Base-by-base conservation (phyloP, 2,113 vertebrate species). In the Otolemur garnettii region DNA sequence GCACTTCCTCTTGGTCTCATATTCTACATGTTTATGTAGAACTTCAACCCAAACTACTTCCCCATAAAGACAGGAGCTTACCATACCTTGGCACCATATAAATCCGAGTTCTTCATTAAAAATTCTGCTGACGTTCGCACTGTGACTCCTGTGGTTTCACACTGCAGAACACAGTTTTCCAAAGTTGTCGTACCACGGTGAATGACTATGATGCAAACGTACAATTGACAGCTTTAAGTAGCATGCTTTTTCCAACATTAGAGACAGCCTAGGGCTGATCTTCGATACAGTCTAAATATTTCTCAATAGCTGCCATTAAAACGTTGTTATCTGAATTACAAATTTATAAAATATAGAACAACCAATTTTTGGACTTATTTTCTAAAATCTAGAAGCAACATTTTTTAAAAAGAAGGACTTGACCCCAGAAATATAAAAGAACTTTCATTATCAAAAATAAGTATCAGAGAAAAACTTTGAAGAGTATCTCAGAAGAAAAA, bases 81-180 rank as follows among this genome's bases (percentile, higher is more conserved):
- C 42, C 82, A 26, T 98, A 99, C 99, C 99, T 99, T 99, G 71
- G 99, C 99, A 79, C 99, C 99, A 66, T 99, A 99, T 35, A 99
- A 98, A 97, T 99, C 99, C 4, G 99, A 99, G 96, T 99, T 99
- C 86, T 98, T 99, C 99, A 99, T 99, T 75, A 98, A 68, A 7
- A 99, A 98, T 33, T 99, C 99, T 72, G 99, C 99, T 11, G 99
- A 99, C 1, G 99, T 99, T 60, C 99, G 98, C 13, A 99, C 98
- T 0, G 99, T 99, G 87, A 99, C 98, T 2, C 99, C 99, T 0
- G 99, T 99, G 14, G 99, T 99, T 94, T 99, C 99, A 94, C 99
- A 99, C 33, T 99, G 99, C 42, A 99, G 97, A 71, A 99, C 99
- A 90, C 99, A 99, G 95, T 99, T 99, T 97, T 99, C 99, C 98